These are phyloP conservation scores for Amyelois transitella DNA, from an alignment of 1,140 invertebrate species.

Conservation along the genomic window DNA sequence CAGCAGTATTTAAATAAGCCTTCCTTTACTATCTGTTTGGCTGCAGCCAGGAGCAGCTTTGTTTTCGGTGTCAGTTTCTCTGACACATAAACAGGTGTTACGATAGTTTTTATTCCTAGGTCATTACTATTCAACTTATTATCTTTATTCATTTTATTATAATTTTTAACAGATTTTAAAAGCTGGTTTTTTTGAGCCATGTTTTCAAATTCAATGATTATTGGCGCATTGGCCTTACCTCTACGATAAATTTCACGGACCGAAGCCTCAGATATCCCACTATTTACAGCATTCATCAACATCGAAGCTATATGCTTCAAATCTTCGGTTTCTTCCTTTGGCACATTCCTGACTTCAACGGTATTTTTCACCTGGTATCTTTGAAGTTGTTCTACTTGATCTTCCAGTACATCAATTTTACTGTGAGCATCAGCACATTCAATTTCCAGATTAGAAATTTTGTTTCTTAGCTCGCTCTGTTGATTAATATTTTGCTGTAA, in stretches of 20 bases:
- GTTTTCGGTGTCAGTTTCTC: background rate
- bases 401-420: background rate
- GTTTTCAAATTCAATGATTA: background rate
- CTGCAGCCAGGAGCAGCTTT: background rate
- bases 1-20: constrained; percentile 4
- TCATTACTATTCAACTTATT: constrained; percentile 2
- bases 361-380: background rate
- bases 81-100: background rate
- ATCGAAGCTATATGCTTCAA: background rate
- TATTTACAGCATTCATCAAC: background rate
- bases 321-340: background rate
- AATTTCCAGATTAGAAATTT: background rate
- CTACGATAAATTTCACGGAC: background rate
- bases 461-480: background rate
- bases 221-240: constrained; percentile 2
- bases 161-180: background rate
- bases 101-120: background rate
- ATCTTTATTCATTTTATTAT: constrained; percentile 1
- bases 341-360: background rate
- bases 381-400: background rate
- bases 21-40: background rate
- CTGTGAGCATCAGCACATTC: background rate
- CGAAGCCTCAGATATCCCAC: background rate
- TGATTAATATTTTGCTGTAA: background rate
- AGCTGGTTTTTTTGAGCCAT: background rate